Evolutionary conservation across 2,888 invertebrate genomes (phyloP), one percentile per base, ranked within the genome.

Genomic region (Hyppa rectilinea): DNA sequence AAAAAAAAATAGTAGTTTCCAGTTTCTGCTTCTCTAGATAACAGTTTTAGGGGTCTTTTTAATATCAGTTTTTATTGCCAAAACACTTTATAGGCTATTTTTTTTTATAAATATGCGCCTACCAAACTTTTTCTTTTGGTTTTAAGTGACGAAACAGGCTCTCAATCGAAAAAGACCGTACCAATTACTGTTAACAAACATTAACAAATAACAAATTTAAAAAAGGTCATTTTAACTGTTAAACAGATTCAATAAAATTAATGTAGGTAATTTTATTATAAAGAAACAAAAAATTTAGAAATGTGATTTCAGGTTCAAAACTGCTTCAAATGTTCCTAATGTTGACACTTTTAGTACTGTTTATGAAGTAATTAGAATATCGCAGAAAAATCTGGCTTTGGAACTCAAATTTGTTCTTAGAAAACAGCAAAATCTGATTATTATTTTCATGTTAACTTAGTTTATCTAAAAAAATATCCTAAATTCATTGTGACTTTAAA

Each of bases 311-410:
- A 20, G 67, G 6, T 29, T 45, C 17, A 55, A 55, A 55, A 40
- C 31, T 68, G 68, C 20, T 31, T 31, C 7, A 53, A 69, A 53
- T 45, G 5, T 10, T n/a, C n/a, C 9, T 49, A 12, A 66, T 38
- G 4, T 66, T 23, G n/a, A 36, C 5, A 20, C 2, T 45, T 52
- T 45, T 14, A 36, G 29, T 29, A 29, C 66, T 45, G 12, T 23
- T 43, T 23, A 36, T 20, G 1, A n/a, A 61, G 2, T n/a, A 20
- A 62, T 4, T 23, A 5, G 17, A 0, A 29, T 17, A 23, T 6
- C 4, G 1, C n/a, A 14, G 38, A 23, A 5, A 29, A 2, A 36
- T 23, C 12, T 31, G 3, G 5, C 38, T 38, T 23, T 62, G 5
- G 17, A n/a, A 40, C 4, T 31, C 7, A 23, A 23, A 9, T 31